These are phyloP conservation scores for Tricholauxania praeusta DNA, from an alignment of 2,888 invertebrate species.

Conservation along the genomic window DNA sequence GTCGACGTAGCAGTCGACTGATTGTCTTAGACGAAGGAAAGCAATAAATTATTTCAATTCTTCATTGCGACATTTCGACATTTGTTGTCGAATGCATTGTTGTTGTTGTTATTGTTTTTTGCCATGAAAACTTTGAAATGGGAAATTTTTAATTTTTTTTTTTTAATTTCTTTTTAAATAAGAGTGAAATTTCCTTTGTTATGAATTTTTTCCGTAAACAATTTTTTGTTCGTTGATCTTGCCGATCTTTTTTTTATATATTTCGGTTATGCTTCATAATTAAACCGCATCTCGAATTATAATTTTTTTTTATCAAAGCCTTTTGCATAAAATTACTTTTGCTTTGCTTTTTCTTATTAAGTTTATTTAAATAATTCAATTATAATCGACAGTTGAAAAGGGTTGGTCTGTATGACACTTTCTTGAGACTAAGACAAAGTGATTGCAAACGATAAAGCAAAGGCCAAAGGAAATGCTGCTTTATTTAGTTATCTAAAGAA, in stretches of 20 bases:
- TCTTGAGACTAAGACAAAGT: too few species aligned
- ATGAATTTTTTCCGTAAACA: constrained; percentile 14
- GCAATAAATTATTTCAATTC: constrained; percentile 63
- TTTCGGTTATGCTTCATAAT: constrained; percentile 46
- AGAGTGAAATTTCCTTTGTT: constrained; percentile 51
- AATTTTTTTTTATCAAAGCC: neutral
- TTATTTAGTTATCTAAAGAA: too few species aligned
- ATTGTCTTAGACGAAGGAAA: constrained; percentile 56
- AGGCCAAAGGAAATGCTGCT: too few species aligned
- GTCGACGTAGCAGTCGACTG: constrained; percentile 35
- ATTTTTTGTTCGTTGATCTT: constrained; percentile 36
- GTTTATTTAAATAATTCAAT: constrained; percentile 57
- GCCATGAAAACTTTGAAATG: constrained; percentile 31
- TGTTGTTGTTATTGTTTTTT: constrained; percentile 23
- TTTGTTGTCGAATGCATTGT: constrained; percentile 30
- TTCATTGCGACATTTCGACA: constrained; percentile 56
- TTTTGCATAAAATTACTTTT: constrained; percentile 21
- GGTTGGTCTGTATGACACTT: constrained; percentile 49
- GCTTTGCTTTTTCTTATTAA: neutral
- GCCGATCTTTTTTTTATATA: neutral
- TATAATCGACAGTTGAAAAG: constrained; percentile 62
- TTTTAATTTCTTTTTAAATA: constrained; percentile 52
- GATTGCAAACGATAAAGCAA: too few species aligned
- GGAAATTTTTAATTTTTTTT: constrained; percentile 20
- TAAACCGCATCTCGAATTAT: constrained; percentile 61